Conservation (phyloP, 2,888 invertebrate species). For the Spatulosminthurus flaviceps region DNA sequence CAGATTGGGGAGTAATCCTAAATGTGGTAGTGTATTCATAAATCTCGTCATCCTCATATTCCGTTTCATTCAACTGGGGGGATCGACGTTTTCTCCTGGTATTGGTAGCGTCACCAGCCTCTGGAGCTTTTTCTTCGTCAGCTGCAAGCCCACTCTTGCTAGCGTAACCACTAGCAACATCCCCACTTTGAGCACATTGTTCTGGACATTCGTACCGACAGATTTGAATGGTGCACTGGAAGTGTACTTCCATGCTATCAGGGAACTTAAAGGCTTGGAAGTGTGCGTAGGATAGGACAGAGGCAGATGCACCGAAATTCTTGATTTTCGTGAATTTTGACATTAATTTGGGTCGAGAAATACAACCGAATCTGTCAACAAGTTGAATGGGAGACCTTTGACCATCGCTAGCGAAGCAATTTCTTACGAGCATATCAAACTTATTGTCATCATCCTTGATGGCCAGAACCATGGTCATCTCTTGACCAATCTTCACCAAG, state of each 20-base stretch:
- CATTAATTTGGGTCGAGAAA: slow-evolving; percentile 91
- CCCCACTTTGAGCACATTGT: slow-evolving; percentile 75
- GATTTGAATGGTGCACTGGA: slow-evolving; percentile 66
- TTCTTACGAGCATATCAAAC: slow-evolving; percentile 93
- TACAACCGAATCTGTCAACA: slow-evolving; percentile 91
- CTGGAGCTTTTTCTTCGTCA: slow-evolving; percentile 72
- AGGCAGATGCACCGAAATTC: slow-evolving; percentile 92
- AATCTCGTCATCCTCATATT: slow-evolving; percentile 58
- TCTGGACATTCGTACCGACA: slow-evolving; percentile 93
- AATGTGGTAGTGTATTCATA: slow-evolving; percentile 62
- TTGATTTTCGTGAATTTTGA: slow-evolving; percentile 93
- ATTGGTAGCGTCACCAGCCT: slow-evolving; percentile 69
- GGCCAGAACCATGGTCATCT: slow-evolving; percentile 95
- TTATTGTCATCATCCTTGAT: slow-evolving; percentile 95
- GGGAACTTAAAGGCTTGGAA: slow-evolving; percentile 88
- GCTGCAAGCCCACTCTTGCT: slow-evolving; percentile 58
- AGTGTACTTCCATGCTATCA: slow-evolving; percentile 85
- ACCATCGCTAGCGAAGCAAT: slow-evolving; percentile 94
- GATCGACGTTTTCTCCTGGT: slow-evolving; percentile 70
- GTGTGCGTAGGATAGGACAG: slow-evolving; percentile 63
- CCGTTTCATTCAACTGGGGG: slow-evolving; percentile 54
- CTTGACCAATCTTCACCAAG: slow-evolving; percentile 92
- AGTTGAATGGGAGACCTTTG: slow-evolving; percentile 92
- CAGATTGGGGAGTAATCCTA: slow-evolving; percentile 66
- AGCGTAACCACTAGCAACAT: slow-evolving; percentile 47